phyloP scores from a whole-genome alignment of 2,113 vertebrate genomes.

The Varanus salvator region DNA sequence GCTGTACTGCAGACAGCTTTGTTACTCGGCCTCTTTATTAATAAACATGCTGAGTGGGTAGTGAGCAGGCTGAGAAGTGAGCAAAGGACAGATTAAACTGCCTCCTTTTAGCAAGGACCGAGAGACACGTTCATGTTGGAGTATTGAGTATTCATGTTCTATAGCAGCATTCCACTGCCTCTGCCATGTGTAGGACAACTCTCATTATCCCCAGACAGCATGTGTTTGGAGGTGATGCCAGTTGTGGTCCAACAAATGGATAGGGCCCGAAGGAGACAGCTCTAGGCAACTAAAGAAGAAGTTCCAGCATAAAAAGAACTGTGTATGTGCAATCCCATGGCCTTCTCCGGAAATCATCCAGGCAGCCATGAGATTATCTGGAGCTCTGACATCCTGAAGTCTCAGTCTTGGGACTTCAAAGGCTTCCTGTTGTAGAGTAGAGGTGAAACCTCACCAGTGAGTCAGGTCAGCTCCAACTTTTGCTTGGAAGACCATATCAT shows the following conservation, averaged over 20 bases:
- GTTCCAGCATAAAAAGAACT: not conserved
- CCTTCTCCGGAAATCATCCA: no score
- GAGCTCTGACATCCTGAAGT: not conserved
- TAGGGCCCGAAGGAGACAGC: no score
- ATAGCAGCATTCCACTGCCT: not conserved
- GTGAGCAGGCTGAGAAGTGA: conserved; percentile 1
- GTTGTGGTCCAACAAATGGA: no score
- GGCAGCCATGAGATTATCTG: no score
- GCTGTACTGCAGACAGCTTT: conserved; percentile 2
- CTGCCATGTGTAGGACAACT: no score
- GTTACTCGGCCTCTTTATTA: not conserved
- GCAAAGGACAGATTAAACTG: not conserved
- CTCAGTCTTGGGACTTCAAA: no score
- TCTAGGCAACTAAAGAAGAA: no score
- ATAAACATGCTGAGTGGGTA: conserved; percentile 17
- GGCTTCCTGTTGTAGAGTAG: not conserved
- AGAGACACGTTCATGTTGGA: not conserved
- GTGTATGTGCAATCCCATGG: no score
- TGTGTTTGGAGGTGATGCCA: no score
- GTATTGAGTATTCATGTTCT: not conserved
- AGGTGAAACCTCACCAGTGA: not conserved
- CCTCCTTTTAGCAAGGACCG: not conserved
- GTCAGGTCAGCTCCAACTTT: not conserved
- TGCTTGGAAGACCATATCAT: not conserved
- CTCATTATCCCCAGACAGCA: no score